Conservation (phyloP, 2,888 invertebrate species). For the Muschampia plurimacula region DNA sequence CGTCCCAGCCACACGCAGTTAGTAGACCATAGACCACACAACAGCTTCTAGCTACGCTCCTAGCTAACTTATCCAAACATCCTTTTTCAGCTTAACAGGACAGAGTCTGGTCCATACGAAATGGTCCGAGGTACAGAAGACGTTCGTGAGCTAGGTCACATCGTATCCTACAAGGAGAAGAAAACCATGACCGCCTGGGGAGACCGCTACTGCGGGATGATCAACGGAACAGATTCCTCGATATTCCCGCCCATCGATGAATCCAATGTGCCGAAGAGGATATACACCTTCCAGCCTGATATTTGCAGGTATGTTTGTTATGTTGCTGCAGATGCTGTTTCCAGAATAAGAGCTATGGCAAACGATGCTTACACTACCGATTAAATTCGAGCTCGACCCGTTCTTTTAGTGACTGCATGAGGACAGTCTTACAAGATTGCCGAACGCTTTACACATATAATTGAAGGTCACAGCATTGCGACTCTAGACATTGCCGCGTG, state of each 20-base stretch:
- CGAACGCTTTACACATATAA: too few relatives aligned
- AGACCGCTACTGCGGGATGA: slow-evolving; percentile 77
- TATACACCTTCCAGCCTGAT: slow-evolving; percentile 84
- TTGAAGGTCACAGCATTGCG: too few relatives aligned
- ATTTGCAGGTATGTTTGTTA: slow-evolving; percentile 80
- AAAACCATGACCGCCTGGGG: slow-evolving; percentile 65
- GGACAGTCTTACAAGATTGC: too few relatives aligned
- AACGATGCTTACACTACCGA: neutral
- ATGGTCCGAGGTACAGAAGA: slow-evolving; percentile 83
- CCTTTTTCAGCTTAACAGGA: slow-evolving; percentile 77
- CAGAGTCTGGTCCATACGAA: slow-evolving; percentile 82
- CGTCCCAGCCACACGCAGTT: too few relatives aligned
- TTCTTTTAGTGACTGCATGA: too few relatives aligned
- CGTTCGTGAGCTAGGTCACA: slow-evolving; percentile 76
- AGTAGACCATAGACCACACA: neutral
- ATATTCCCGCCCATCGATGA: slow-evolving; percentile 82
- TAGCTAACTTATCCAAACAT: neutral
- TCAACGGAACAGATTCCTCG: slow-evolving; percentile 85
- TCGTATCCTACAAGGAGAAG: slow-evolving; percentile 74
- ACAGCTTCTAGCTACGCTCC: neutral
- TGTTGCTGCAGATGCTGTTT: neutral
- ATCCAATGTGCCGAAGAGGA: slow-evolving; percentile 58
- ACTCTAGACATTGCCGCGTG: too few relatives aligned
- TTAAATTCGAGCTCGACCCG: too few relatives aligned
- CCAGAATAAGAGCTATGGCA: neutral